A percentile compares a stretch with the other conserved stretches of the same genome.
phyloP scores from a whole-genome alignment of 2,113 vertebrate species.

The Chauna torquata region DNA sequence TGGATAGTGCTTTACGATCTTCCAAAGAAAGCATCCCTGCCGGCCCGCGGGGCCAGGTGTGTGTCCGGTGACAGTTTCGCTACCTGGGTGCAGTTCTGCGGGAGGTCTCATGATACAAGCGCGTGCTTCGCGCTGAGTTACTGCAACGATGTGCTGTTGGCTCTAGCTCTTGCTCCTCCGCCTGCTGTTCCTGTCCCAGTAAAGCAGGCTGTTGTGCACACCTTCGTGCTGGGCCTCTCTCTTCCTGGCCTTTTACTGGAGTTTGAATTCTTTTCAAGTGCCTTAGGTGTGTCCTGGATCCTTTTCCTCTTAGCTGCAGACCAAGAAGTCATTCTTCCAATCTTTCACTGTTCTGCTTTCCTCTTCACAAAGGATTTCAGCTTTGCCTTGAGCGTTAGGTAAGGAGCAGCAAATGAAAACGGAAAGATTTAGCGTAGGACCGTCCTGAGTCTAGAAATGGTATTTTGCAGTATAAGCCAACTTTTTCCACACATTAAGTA shows the following conservation, averaged over 20 bases:
- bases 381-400: neutral
- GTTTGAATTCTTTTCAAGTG: neutral
- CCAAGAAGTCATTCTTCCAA: neutral
- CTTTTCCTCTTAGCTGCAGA: neutral
- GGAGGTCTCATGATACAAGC: neutral
- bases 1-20: neutral
- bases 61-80: rapidly evolving
- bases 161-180: neutral
- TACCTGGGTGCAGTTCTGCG: neutral
- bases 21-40: neutral
- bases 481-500: rapidly evolving
- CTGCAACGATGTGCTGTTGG: rapidly evolving
- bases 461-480: neutral
- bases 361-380: neutral
- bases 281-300: neutral
- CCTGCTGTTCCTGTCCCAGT: neutral
- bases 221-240: neutral
- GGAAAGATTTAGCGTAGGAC: too few relatives aligned
- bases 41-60: neutral
- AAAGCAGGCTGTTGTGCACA: neutral
- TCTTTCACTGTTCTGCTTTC: neutral
- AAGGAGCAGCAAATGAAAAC: neutral
- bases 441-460: neutral
- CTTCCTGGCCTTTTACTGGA: rapidly evolving
- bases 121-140: rapidly evolving